These are phyloP conservation scores for Euura saliciscinereae DNA, from an alignment of 1,140 invertebrate species.

Conservation along the genomic window DNA sequence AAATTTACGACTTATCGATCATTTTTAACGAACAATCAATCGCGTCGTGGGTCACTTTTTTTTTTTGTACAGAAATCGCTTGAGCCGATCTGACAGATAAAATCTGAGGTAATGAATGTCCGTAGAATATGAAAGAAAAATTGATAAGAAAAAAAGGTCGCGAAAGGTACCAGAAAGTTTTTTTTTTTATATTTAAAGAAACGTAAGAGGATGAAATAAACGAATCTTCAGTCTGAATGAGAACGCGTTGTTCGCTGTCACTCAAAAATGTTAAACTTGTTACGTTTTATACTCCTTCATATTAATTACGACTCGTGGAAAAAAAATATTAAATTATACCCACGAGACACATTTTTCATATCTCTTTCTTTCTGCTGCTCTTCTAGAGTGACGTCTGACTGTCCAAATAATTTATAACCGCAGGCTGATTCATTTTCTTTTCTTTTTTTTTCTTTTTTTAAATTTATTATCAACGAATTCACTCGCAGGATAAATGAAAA, in stretches of 20 bases:
- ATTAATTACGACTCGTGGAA: not conserved
- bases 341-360: not conserved
- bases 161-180: not conserved
- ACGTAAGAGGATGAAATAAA: not conserved
- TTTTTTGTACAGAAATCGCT: too few relatives aligned
- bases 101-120: too few relatives aligned
- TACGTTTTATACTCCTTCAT: not conserved
- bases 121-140: not conserved
- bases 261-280: slow-evolving; percentile 7
- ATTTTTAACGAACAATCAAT: too few relatives aligned
- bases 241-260: not conserved
- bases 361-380: not conserved
- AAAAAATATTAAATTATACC: slow-evolving; percentile 1
- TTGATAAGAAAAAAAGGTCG: not conserved
- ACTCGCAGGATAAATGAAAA: too few relatives aligned
- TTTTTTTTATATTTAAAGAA: not conserved
- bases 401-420: too few relatives aligned
- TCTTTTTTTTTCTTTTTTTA: too few relatives aligned
- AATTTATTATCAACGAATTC: too few relatives aligned
- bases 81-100: too few relatives aligned
- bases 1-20: too few relatives aligned
- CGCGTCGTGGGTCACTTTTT: too few relatives aligned
- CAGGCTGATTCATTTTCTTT: too few relatives aligned
- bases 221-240: too few relatives aligned
- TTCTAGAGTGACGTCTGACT: not conserved